phyloP scores from a whole-genome alignment of 2,888 invertebrate species.

The Platerodrilus igneus region DNA sequence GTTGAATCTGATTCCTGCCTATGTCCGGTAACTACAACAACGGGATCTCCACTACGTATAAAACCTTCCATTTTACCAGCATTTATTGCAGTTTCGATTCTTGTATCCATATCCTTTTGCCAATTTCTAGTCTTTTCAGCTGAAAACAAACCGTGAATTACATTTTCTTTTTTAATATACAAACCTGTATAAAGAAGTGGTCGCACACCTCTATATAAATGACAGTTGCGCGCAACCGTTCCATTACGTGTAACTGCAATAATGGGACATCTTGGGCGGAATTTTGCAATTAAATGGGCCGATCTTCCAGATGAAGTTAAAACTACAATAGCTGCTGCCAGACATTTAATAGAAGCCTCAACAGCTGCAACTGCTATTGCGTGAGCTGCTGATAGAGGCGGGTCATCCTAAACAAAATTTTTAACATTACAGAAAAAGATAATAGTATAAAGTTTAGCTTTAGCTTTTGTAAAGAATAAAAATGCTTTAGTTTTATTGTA shows the following conservation, averaged over 20 bases:
- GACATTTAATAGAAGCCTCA: slow-evolving; percentile 83
- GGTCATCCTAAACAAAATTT: slow-evolving; percentile 54
- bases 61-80: slow-evolving; percentile 85
- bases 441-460: too few relatives aligned
- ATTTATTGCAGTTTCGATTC: slow-evolving; percentile 76
- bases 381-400: slow-evolving; percentile 82
- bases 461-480: too few relatives aligned
- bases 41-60: slow-evolving; percentile 77
- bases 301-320: slow-evolving; percentile 80
- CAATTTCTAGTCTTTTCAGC: slow-evolving; percentile 69
- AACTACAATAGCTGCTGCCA: slow-evolving; percentile 84
- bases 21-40: slow-evolving; percentile 96
- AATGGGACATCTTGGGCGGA: slow-evolving; percentile 89
- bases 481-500: too few relatives aligned
- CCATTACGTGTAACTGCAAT: slow-evolving; percentile 82
- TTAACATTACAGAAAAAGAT: too few relatives aligned
- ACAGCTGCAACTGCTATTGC: slow-evolving; percentile 91
- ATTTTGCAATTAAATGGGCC: slow-evolving; percentile 87
- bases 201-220: slow-evolving; percentile 84
- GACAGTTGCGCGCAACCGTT: slow-evolving; percentile 84
- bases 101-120: slow-evolving; percentile 86
- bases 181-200: slow-evolving; percentile 78
- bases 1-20: slow-evolving; percentile 91
- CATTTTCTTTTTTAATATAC: not conserved
- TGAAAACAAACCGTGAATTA: slow-evolving; percentile 39